A percentile compares a stretch with the other conserved stretches of the same genome.
Evolutionary conservation across 2,888 invertebrate species (phyloP).

Genomic region (Panopea generosa): DNA sequence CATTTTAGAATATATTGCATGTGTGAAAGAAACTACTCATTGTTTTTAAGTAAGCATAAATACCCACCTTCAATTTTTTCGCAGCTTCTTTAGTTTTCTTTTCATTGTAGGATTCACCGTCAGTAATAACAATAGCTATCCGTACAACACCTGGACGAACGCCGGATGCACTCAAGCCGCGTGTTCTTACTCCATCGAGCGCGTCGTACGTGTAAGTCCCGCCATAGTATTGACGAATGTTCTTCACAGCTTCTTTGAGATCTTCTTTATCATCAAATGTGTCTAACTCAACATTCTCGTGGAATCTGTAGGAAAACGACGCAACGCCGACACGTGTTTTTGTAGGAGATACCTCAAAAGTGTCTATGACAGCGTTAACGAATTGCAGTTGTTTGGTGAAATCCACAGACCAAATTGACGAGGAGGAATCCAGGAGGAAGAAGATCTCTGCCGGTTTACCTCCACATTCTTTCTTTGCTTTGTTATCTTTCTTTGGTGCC

Average conservation of each 20-base stretch:
- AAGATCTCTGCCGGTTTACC: slow-evolving; percentile 65
- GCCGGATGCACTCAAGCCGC: slow-evolving; percentile 27
- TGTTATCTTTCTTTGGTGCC: neutral
- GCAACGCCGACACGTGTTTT: slow-evolving; percentile 65
- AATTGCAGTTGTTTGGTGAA: slow-evolving; percentile 71
- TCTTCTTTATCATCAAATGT: slow-evolving; percentile 42
- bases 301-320: slow-evolving; percentile 56
- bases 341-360: slow-evolving; percentile 63
- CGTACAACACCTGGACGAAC: slow-evolving; percentile 54
- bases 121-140: slow-evolving; percentile 63
- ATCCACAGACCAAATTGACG: slow-evolving; percentile 71
- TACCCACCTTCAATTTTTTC: slow-evolving; percentile 39
- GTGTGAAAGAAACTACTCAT: too few relatives aligned
- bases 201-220: slow-evolving; percentile 63
- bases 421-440: slow-evolving; percentile 66
- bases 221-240: slow-evolving; percentile 53
- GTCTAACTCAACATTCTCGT: slow-evolving; percentile 39
- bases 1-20: too few relatives aligned
- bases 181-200: slow-evolving; percentile 46
- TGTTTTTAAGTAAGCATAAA: too few relatives aligned
- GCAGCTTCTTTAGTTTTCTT: slow-evolving; percentile 56
- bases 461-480: slow-evolving; percentile 50
- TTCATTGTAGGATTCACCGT: slow-evolving; percentile 55
- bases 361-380: slow-evolving; percentile 64
- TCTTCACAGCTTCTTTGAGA: slow-evolving; percentile 34